phyloP scores from a whole-genome alignment of 2,797 vertebrate genomes.

The Acipenser transmontanus region DNA sequence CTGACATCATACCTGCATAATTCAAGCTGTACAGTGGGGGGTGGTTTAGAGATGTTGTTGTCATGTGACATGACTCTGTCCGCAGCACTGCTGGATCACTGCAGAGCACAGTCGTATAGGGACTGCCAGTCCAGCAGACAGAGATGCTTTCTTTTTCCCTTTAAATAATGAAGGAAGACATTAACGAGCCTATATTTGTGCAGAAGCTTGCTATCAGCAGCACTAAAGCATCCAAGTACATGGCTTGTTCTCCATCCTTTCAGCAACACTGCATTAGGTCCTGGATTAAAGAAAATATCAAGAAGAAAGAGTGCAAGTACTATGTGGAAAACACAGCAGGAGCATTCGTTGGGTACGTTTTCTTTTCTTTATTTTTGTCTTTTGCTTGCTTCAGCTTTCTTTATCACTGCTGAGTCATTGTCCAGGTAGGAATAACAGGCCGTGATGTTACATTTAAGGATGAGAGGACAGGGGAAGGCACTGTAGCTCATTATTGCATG shows the following conservation, averaged over 20 bases:
- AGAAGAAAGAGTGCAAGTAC: conserved; percentile 76
- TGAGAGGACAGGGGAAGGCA: too few species aligned
- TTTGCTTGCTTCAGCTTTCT: too few species aligned
- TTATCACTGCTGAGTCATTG: too few species aligned
- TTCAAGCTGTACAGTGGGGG: too few species aligned
- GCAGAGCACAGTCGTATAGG: conserved; percentile 5
- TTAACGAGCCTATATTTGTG: conserved; percentile 11
- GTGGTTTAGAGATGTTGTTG: too few species aligned
- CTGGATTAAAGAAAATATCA: conserved; percentile 76
- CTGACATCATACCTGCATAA: too few species aligned
- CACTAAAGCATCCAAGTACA: conserved; percentile 16
- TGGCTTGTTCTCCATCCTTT: conserved; percentile 38
- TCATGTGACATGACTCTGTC: too few species aligned
- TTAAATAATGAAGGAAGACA: conserved; percentile 27
- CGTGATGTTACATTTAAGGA: too few species aligned
- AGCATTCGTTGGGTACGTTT: neutral
- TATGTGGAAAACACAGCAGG: conserved; percentile 53
- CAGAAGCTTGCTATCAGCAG: conserved; percentile 13
- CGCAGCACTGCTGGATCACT: neutral
- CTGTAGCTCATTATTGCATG: too few species aligned
- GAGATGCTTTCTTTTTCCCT: neutral
- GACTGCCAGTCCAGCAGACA: neutral
- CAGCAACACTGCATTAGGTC: conserved; percentile 47
- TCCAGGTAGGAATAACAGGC: too few species aligned
- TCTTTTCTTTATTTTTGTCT: neutral